Conservation (phyloP, 2,797 vertebrate species). For the Brachyalestes nurse region DNA sequence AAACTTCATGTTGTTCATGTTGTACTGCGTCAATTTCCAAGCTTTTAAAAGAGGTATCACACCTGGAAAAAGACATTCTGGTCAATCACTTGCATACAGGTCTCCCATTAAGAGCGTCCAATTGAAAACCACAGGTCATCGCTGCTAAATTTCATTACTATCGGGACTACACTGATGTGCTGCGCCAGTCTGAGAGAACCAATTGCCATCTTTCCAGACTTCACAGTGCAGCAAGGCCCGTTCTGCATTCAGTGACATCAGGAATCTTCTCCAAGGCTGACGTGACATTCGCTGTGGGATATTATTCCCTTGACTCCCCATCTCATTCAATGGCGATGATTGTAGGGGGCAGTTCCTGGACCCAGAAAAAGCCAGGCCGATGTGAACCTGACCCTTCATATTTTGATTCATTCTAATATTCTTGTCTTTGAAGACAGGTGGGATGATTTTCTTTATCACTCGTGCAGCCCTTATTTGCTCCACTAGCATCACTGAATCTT, state of each 20-base stretch:
- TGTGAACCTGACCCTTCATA: neutral
- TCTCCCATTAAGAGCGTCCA: neutral
- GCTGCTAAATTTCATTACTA: neutral
- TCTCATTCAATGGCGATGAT: neutral
- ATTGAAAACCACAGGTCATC: neutral
- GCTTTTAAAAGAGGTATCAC: slow-evolving; percentile 25
- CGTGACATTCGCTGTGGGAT: neutral
- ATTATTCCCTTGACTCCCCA: neutral
- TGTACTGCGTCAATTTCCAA: too few relatives aligned
- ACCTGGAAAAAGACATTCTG: slow-evolving; percentile 42
- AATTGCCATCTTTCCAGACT: neutral
- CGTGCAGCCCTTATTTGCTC: too few relatives aligned
- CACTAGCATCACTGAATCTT: too few relatives aligned
- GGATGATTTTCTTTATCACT: too few relatives aligned
- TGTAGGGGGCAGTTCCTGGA: neutral
- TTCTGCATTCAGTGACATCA: neutral
- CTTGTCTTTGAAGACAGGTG: too few relatives aligned
- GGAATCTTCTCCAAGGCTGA: neutral
- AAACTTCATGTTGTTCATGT: too few relatives aligned
- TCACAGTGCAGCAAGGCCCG: neutral
- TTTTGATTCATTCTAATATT: neutral
- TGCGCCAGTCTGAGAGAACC: neutral
- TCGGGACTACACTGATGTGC: neutral
- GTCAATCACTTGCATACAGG: slow-evolving; percentile 25
- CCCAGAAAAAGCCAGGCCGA: neutral